These are phyloP conservation scores for Chironomus tepperi DNA, from an alignment of 1,140 invertebrate genomes.

Conservation along the genomic window DNA sequence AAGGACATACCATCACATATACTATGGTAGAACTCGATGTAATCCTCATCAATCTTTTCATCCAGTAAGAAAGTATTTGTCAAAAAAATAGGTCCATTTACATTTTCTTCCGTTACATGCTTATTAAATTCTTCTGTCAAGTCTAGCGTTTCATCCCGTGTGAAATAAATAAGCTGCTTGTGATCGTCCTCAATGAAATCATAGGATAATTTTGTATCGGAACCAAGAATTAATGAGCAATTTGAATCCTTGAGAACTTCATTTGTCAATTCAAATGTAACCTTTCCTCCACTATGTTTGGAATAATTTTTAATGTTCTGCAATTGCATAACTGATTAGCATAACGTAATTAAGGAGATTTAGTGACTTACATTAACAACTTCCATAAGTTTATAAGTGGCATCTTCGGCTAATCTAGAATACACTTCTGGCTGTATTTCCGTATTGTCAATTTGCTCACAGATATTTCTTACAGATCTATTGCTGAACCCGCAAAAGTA, in stretches of 20 bases:
- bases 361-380: constrained; percentile 33
- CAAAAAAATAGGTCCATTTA: neutral
- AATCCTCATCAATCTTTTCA: constrained; percentile 19
- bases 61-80: neutral
- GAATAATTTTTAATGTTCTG: constrained; percentile 38
- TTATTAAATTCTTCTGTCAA: neutral
- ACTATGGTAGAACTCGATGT: neutral
- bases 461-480: constrained; percentile 37
- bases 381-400: constrained; percentile 39
- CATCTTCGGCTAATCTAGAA: constrained; percentile 36
- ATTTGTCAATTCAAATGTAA: constrained; percentile 38
- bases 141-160: neutral
- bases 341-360: too few species aligned
- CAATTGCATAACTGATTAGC: too few species aligned
- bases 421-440: constrained; percentile 37
- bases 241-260: constrained; percentile 37
- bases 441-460: constrained; percentile 39
- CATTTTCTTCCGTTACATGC: constrained; percentile 8
- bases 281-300: constrained; percentile 35
- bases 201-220: constrained; percentile 28
- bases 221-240: constrained; percentile 36
- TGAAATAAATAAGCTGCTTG: neutral
- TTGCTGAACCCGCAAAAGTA: constrained; percentile 32
- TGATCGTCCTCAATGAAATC: constrained; percentile 3
- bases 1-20: neutral